A percentile compares a stretch with the other conserved stretches of the same genome.
Evolutionary conservation across 2,113 vertebrate genomes (phyloP).

Genomic region (Apteryx mantelli): DNA sequence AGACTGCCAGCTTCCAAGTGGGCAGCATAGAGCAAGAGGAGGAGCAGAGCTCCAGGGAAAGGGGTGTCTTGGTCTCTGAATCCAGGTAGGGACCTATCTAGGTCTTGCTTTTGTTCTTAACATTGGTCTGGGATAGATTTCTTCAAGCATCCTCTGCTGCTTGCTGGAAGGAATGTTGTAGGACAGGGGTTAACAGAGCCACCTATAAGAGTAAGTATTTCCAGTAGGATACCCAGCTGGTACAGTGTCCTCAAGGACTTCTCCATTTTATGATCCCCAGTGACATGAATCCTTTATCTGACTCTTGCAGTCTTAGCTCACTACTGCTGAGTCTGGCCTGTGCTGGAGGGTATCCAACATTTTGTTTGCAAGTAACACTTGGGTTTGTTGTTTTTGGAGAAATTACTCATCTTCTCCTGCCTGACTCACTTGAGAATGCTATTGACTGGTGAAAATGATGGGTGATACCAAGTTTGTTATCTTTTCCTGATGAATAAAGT

Average conservation of each 20-base stretch:
- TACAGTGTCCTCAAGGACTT: not conserved
- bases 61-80: slow-evolving; percentile 76
- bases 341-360: not conserved
- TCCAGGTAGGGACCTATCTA: slow-evolving; percentile 79
- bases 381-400: not conserved
- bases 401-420: not conserved
- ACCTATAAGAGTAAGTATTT: not conserved
- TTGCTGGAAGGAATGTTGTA: not conserved
- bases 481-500: not conserved
- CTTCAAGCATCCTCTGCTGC: not conserved
- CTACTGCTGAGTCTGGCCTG: slow-evolving; percentile 1
- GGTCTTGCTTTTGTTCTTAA: not conserved
- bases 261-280: not conserved
- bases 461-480: not conserved
- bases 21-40: slow-evolving; percentile 78
- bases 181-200: not conserved
- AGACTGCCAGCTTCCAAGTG: slow-evolving; percentile 81
- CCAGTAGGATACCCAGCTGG: not conserved
- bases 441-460: not conserved
- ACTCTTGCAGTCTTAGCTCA: not conserved
- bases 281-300: not conserved
- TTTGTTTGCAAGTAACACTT: not conserved
- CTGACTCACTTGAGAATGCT: not conserved
- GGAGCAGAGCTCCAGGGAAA: slow-evolving; percentile 67
- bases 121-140: not conserved